These are phyloP conservation scores for Hiodon tergisus DNA, from an alignment of 2,113 vertebrate species.

Conservation along the genomic window DNA sequence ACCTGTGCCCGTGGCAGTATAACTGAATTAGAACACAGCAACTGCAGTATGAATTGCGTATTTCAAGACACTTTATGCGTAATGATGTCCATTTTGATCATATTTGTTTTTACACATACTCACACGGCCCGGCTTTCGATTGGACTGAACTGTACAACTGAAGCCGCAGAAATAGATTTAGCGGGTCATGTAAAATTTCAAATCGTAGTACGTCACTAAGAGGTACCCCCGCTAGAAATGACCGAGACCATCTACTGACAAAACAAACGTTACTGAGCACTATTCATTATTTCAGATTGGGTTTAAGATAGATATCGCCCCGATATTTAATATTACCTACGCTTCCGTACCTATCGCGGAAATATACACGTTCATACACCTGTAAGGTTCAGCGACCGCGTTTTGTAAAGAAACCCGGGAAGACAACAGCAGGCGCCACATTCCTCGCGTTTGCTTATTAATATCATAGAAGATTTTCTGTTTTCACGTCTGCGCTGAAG, in stretches of 20 bases:
- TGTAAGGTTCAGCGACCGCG: too few species aligned
- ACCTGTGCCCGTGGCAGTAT: too few species aligned
- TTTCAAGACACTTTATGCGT: too few species aligned
- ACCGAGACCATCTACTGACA: slow-evolving; percentile 13
- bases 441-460: not conserved
- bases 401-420: too few species aligned
- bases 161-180: slow-evolving; percentile 20
- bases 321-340: not conserved
- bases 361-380: too few species aligned
- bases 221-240: slow-evolving; percentile 30
- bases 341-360: too few species aligned
- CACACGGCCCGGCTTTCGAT: slow-evolving; percentile 18
- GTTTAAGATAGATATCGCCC: too few species aligned
- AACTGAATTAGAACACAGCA: too few species aligned
- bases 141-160: slow-evolving; percentile 3
- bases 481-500: slow-evolving; percentile 7
- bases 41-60: too few species aligned
- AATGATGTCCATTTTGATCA: not conserved
- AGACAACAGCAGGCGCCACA: too few species aligned
- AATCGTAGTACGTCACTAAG: slow-evolving; percentile 34
- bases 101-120: slow-evolving; percentile 11
- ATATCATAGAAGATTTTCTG: slow-evolving; percentile 1
- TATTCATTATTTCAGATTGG: slow-evolving; percentile 10
- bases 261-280: slow-evolving; percentile 23
- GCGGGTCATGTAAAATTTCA: slow-evolving; percentile 31